These are phyloP conservation scores for Muscicapa adusta DNA, from an alignment of 2,113 vertebrate genomes.

Conservation along the genomic window DNA sequence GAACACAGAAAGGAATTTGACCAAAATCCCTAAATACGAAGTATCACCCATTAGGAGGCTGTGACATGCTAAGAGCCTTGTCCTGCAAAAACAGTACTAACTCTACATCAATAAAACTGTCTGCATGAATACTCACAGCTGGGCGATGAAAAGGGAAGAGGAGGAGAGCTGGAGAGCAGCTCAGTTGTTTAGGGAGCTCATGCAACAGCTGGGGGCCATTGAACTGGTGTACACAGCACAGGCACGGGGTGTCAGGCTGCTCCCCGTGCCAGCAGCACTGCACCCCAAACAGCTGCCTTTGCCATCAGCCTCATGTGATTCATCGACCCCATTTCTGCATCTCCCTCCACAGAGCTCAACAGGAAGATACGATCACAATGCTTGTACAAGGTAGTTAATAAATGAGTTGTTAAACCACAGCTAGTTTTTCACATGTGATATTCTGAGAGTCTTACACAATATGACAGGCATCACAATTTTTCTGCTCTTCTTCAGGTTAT, in stretches of 20 bases:
- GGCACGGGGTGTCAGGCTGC: background rate
- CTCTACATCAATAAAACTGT: background rate
- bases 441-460: background rate
- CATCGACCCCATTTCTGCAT: background rate
- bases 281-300: background rate
- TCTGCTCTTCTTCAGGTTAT: background rate
- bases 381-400: background rate
- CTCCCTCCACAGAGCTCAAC: background rate
- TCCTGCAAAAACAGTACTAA: background rate
- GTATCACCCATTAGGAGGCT: background rate
- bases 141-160: background rate
- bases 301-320: accelerated
- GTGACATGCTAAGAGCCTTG: background rate
- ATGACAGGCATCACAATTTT: background rate
- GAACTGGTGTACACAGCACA: accelerated
- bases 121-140: background rate
- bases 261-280: accelerated
- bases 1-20: background rate
- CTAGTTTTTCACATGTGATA: background rate
- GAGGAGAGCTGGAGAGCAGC: background rate
- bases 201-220: background rate
- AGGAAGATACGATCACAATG: background rate
- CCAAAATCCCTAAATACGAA: background rate
- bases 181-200: background rate
- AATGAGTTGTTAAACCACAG: background rate